These are phyloP conservation scores for Diploscapter pachys DNA, from an alignment of 1,140 invertebrate genomes.

Conservation along the genomic window DNA sequence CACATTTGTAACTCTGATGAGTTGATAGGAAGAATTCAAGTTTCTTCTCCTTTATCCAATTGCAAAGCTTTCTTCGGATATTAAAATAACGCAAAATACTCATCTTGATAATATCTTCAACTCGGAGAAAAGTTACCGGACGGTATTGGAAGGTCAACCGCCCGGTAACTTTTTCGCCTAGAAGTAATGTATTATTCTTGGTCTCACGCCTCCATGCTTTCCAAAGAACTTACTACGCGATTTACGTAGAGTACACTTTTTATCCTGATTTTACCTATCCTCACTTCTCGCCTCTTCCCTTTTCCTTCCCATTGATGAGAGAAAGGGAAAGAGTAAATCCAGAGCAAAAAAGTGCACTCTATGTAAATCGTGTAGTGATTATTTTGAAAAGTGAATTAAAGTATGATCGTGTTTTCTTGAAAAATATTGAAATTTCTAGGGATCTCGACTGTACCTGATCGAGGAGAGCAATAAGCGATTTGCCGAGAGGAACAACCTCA, in stretches of 20 bases:
- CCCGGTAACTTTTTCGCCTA: no score
- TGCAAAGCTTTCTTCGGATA: no score
- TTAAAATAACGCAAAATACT: no score
- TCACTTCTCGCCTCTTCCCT: no score
- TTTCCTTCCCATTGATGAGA: neutral
- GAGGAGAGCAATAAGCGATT: slow-evolving; percentile 43
- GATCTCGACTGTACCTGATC: slow-evolving; percentile 51
- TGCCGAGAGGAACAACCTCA: slow-evolving; percentile 47
- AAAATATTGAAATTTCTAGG: slow-evolving; percentile 20
- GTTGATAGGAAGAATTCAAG: slow-evolving; percentile 4
- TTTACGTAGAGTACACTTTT: no score
- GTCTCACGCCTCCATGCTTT: no score
- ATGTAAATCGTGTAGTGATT: neutral
- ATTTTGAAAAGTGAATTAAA: neutral
- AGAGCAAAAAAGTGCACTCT: neutral
- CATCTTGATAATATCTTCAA: no score
- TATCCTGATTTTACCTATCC: no score
- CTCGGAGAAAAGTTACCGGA: no score
- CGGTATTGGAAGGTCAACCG: no score
- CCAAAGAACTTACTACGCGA: no score
- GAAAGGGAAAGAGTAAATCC: neutral
- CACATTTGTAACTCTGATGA: neutral
- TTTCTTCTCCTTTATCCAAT: slow-evolving; percentile 2
- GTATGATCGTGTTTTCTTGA: slow-evolving; percentile 14
- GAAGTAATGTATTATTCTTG: no score